These are phyloP conservation scores for Dendrolimus kikuchii DNA, from an alignment of 1,140 invertebrate genomes.

Conservation along the genomic window DNA sequence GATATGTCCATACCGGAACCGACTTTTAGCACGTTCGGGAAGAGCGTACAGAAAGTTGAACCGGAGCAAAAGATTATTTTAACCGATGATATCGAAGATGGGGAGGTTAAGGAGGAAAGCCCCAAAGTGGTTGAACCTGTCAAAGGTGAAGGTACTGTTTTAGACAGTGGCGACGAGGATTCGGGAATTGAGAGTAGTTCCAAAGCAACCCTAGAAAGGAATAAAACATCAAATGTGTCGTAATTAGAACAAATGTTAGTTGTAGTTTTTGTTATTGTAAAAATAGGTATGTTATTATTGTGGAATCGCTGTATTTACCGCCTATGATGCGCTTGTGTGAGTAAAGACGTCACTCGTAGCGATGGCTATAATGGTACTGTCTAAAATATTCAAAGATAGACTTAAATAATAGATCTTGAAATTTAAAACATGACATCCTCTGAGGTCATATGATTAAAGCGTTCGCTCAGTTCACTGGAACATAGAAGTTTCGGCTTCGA, in stretches of 20 bases:
- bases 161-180: constrained; percentile 75
- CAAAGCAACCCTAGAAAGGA: constrained; percentile 70
- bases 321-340: no score
- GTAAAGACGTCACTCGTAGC: no score
- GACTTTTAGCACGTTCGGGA: constrained; percentile 61
- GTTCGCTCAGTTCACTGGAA: no score
- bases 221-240: constrained; percentile 48
- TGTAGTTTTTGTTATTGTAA: constrained; percentile 14
- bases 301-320: not conserved
- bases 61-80: constrained; percentile 39
- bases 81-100: constrained; percentile 32
- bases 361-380: no score
- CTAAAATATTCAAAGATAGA: no score
- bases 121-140: constrained; percentile 44
- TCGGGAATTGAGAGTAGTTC: constrained; percentile 75
- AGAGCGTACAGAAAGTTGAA: constrained; percentile 24
- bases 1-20: constrained; percentile 37
- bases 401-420: no score
- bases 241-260: constrained; percentile 24
- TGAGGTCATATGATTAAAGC: no score
- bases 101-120: constrained; percentile 28
- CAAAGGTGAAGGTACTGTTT: constrained; percentile 72
- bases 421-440: no score
- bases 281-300: constrained; percentile 6
- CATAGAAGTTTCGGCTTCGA: no score